These are phyloP conservation scores for Antheraea pernyi DNA, from an alignment of 1,140 invertebrate species.

Conservation along the genomic window DNA sequence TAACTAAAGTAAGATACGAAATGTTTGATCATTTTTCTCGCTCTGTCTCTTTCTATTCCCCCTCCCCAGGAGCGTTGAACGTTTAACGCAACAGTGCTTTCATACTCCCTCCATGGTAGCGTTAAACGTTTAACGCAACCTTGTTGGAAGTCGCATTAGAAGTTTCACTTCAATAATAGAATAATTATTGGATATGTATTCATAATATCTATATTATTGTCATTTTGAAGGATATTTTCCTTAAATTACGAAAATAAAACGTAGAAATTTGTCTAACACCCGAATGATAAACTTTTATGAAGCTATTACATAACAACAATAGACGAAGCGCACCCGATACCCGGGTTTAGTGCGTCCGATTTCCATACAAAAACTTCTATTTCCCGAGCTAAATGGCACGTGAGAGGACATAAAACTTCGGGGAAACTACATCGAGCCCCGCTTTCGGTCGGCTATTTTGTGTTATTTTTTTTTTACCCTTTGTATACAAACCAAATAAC, in stretches of 20 bases:
- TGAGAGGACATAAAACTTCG: conserved; percentile 74
- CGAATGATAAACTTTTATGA: conserved; percentile 69
- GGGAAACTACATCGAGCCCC: conserved; percentile 58
- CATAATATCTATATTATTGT: too few relatives aligned
- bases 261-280: conserved; percentile 40
- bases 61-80: too few relatives aligned
- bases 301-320: conserved; percentile 66
- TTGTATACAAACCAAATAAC: background rate
- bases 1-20: too few relatives aligned
- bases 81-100: too few relatives aligned
- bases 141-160: too few relatives aligned
- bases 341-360: conserved; percentile 60
- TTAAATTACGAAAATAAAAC: conserved; percentile 17
- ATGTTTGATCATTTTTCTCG: too few relatives aligned
- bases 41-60: too few relatives aligned
- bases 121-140: too few relatives aligned
- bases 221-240: too few relatives aligned
- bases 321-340: conserved; percentile 51
- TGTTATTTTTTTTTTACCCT: conserved; percentile 12
- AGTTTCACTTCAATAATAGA: too few relatives aligned
- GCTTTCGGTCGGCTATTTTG: conserved; percentile 13
- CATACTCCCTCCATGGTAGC: too few relatives aligned
- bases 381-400: conserved; percentile 56
- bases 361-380: conserved; percentile 59
- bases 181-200: too few relatives aligned